Base-by-base conservation (phyloP, 2,113 vertebrate genomes). In the Takifugu flavidus region DNA sequence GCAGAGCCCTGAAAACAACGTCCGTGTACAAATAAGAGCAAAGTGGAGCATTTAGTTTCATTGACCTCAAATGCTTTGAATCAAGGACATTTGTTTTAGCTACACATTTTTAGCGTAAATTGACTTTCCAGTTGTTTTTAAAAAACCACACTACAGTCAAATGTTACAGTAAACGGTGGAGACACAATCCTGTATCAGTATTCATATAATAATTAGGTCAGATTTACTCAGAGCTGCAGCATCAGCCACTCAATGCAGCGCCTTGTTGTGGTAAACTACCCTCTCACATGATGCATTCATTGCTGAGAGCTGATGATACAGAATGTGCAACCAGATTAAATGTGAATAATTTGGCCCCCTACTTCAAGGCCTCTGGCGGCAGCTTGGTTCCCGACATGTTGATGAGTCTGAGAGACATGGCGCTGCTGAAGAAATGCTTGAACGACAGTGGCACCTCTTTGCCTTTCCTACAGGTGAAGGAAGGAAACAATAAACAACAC, bases 401-500 rank as follows among this genome's bases (percentile, higher is more conserved):
- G 88, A 99, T 92, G 75, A 92, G 93, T 76, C 82, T 92, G 86
- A 99, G 91, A 76, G 92, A 90, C 86, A 93, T 70, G 14, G 93
- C 94, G 51, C 95, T 96, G 88, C 96, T 98, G 85, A 99, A 99
- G 89, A 98, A 99, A 81, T 96, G 95, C 84, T 97, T 98, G 82
- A 98, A 98, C 4, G 95, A 94, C 0, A 92, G 94, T 45, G 95
- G 93, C 0, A 96, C 91, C 65, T 99, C 96, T 89, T 96, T 98
- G 63, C 94, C 93, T 91, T 98, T 98, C 87, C 96, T 98, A 79
- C 5, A 49, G 58, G 12, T 62, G 28, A 60, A 29, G 49, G 15
- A 57, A 57, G 13, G 12, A 53, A 13, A 67, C 25, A 4, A 68
- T n/a, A 28, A 1, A 6, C 0, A 31, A 51, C 0, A 52, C 15